Evolutionary conservation across 2,797 vertebrate genomes (phyloP), one percentile per base, ranked within the genome.

Genomic region (Mastacembelus armatus): DNA sequence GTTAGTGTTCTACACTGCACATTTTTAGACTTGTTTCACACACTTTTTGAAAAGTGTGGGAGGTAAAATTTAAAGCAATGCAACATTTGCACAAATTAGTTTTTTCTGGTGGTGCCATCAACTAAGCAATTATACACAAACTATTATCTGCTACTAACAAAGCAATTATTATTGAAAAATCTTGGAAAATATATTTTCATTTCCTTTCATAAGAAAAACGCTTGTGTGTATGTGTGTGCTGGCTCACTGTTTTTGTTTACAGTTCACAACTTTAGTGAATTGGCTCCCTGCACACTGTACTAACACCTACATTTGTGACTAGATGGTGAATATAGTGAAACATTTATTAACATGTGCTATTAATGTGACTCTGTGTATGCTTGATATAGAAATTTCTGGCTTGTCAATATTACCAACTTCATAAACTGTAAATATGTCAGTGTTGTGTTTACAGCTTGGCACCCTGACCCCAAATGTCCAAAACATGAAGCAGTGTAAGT

Each of bases 141-240:
- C 43, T 66, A n/a, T 71, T 36, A 71, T 39, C 22, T n/a, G 75
- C 63, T 8, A 70, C 66, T 60, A 68, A 62, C 43, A 47, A 32
- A 62, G 55, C 29, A 33, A 27, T 21, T 73, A 32, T 32, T 67
- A 47, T 2, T 42, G n/a, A 12, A 43, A 60, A 16, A 49, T 52
- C 36, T 26, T 55, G 8, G 15, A 10, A 18, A 40, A 35, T 10
- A 18, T 19, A 11, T 3, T 40, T 60, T n/a, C 19, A 50, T 36
- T 22, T 5, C 1, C 3, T 49, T 30, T 49, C 9, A 60, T 4
- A 2, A 39, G 1, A 21, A 35, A 22, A n/a, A 18, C 10, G 18
- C 5, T n/a, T n/a, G n/a, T n/a, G n/a, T n/a, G n/a, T n/a, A n/a
- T n/a, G n/a, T n/a, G n/a, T n/a, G n/a, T n/a, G n/a, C n/a, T n/a